phyloP scores from a whole-genome alignment of 2,113 vertebrate species.

The Oostethus manadensis region DNA sequence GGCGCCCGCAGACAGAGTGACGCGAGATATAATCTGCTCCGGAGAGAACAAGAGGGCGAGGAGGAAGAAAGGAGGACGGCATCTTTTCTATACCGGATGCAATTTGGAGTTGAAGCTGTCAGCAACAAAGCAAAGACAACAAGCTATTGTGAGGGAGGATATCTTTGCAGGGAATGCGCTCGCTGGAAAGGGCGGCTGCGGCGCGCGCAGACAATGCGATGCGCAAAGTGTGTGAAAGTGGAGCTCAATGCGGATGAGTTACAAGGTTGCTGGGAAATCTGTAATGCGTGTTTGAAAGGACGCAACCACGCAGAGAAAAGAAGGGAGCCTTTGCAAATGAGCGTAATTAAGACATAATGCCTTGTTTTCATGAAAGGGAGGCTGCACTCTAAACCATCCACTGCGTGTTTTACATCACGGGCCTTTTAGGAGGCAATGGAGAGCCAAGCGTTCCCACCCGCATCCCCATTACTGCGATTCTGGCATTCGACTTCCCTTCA shows the following conservation, averaged over 20 bases:
- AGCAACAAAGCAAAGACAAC: slow-evolving; percentile 39
- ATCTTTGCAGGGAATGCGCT: slow-evolving; percentile 21
- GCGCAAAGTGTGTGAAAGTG: slow-evolving; percentile 4
- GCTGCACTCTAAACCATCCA: not conserved
- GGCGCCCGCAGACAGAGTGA: slow-evolving; percentile 55
- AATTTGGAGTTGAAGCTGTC: slow-evolving; percentile 51
- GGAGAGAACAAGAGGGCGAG: slow-evolving; percentile 35
- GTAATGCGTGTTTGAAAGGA: slow-evolving; percentile 30
- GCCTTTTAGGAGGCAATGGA: not conserved
- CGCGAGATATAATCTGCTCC: slow-evolving; percentile 62
- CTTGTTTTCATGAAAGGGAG: not conserved
- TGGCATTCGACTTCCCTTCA: not conserved
- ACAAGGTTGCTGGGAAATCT: slow-evolving; percentile 21
- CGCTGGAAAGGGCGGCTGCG: slow-evolving; percentile 21
- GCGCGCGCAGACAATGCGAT: slow-evolving; percentile 1
- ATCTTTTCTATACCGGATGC: slow-evolving; percentile 26
- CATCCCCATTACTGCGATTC: not conserved
- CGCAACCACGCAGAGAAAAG: not conserved
- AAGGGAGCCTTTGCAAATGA: slow-evolving; percentile 11
- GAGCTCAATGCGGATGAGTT: slow-evolving; percentile 21
- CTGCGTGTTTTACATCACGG: not conserved
- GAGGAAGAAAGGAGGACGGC: slow-evolving; percentile 17
- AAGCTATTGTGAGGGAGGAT: slow-evolving; percentile 33
- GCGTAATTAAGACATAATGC: slow-evolving; percentile 1
- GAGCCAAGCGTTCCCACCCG: not conserved